phyloP scores from a whole-genome alignment of 37 sponge, comb jelly and placozoan genomes.

The Theonella swinhoei region DNA sequence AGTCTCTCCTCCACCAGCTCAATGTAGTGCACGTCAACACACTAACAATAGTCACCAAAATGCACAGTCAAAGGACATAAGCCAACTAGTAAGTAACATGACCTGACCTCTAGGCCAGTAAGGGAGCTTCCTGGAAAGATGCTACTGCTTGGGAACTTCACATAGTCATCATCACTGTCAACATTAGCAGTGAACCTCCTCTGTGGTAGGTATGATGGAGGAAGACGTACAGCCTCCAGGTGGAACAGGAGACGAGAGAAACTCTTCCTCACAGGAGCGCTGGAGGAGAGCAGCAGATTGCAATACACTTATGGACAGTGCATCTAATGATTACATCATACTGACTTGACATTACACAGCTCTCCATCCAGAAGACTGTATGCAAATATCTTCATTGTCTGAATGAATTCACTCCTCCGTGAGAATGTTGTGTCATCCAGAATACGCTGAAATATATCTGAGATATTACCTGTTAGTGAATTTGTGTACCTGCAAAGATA shows the following conservation, averaged over 20 bases:
- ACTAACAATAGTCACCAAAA: conserved; percentile 17
- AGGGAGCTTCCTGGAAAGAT: not conserved
- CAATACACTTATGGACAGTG: too few species aligned
- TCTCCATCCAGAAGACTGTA: conserved; percentile 33
- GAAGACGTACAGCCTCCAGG: conserved; percentile 34
- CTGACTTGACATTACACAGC: conserved; percentile 3
- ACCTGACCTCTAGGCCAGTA: not conserved
- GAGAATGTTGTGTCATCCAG: conserved; percentile 19
- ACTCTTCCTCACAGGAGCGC: not conserved
- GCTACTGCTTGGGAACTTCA: conserved; percentile 39
- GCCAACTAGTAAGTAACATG: too few species aligned
- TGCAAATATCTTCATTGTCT: conserved; percentile 50
- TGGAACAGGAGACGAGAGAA: conserved; percentile 13
- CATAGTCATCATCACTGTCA: conserved; percentile 9
- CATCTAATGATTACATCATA: too few species aligned
- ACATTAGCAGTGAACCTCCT: conserved; percentile 22
- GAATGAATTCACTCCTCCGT: conserved; percentile 14
- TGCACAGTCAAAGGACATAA: not conserved
- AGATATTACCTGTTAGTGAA: conserved; percentile 18
- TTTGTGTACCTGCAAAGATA: conserved; percentile 5
- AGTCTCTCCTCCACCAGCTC: conserved; percentile 41
- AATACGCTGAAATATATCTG: conserved; percentile 28
- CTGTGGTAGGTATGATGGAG: conserved; percentile 14
- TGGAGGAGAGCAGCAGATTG: not conserved
- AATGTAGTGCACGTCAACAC: conserved; percentile 63